Conservation (phyloP, 2,888 invertebrate species). For the Dorcus hopei region DNA sequence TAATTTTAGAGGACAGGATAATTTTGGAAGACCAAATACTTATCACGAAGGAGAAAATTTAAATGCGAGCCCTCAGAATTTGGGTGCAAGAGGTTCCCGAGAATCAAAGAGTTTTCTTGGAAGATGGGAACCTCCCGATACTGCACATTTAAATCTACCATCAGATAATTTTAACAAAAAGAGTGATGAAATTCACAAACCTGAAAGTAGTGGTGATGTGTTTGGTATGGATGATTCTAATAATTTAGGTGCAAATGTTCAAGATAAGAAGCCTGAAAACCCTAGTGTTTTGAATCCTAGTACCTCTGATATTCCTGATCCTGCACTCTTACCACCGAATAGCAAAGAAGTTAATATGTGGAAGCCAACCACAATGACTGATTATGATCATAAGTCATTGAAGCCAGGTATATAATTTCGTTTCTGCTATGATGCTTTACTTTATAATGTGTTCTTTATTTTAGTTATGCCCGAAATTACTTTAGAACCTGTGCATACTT, state of each 20-base stretch:
- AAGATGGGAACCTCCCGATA: too few species aligned
- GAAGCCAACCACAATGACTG: constrained; percentile 62
- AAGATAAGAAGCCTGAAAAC: too few species aligned
- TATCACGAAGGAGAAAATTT: constrained; percentile 3
- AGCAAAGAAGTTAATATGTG: constrained; percentile 52
- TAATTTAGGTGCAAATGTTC: too few species aligned
- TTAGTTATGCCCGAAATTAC: constrained; percentile 50
- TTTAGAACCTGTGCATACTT: constrained; percentile 63
- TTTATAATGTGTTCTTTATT: constrained; percentile 18
- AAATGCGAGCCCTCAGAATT: not conserved
- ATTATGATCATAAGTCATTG: constrained; percentile 67
- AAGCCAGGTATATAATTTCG: constrained; percentile 35
- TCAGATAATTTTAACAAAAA: too few species aligned
- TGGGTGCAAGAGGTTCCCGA: constrained; percentile 1
- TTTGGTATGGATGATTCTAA: too few species aligned
- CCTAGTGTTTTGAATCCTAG: not conserved
- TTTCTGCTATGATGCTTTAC: constrained; percentile 10
- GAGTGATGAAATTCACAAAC: too few species aligned
- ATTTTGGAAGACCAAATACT: not conserved
- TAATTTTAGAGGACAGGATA: constrained; percentile 1
- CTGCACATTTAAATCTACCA: too few species aligned
- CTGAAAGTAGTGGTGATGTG: too few species aligned
- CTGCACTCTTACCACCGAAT: constrained; percentile 38
- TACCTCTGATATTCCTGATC: constrained; percentile 19
- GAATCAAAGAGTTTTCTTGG: not conserved